Base-by-base conservation (phyloP, 2,797 vertebrate genomes). In the Gymnoscopelus microlampas region DNA sequence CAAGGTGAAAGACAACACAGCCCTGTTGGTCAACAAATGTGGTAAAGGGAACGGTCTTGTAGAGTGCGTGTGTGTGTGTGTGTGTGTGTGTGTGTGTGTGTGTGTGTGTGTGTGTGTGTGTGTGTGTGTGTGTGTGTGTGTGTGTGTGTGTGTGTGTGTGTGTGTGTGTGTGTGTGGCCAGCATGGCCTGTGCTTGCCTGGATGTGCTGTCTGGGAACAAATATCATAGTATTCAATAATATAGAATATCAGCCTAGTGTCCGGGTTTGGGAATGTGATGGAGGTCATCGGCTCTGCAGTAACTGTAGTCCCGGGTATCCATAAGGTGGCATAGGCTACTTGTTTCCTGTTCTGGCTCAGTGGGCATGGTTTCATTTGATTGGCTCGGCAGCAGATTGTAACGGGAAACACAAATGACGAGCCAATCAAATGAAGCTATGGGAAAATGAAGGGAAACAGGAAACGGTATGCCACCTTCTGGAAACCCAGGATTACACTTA, bases 251-350 rank as follows among this genome's bases (percentile, higher is more conserved):
- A 19, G 19, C 19, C 19, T 19, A 19, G 19, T 19, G 19, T 86
- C 71, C 77, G 61, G 64, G 63, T 44, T 65, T 77, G 78, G 58
- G 9, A 76, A 81, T 75, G 63, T 71, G 74, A 61, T 72, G 63
- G 65, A 74, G 19, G 19, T 19, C 19, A 19, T 19, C 19, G 19
- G 19, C 19, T 19, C 19, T 19, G 19, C 19, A 19, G 19, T 19
- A 19, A 19, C 19, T 19, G 19, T 19, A 19, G 19, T 19, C 19
- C 19, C 19, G 19, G 19, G 19, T 19, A 19, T 19, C 19, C 19
- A 19, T 19, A 19, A 19, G 26, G 13, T 11, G 35, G 13, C 24
- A n/a, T 4, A n/a, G 57, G 32, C 57, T 35, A 9, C 13, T 29
- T 5, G 39, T n/a, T 14, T 32, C 32, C 32, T 32, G 32, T 32